Conservation (phyloP, 2,888 invertebrate species). For the Cabera pusaria region DNA sequence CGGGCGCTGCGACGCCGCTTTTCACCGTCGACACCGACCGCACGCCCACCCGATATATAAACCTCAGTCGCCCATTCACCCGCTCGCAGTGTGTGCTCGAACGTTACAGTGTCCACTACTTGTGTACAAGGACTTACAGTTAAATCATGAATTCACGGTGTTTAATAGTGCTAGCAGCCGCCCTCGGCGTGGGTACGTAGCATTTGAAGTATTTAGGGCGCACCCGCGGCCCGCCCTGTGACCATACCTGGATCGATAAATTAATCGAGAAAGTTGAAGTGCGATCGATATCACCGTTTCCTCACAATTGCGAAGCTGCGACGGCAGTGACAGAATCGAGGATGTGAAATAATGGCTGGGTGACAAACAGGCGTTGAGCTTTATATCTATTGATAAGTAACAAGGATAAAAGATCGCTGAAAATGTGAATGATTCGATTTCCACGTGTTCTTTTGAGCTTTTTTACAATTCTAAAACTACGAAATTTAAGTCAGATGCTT, state of each 20-base stretch:
- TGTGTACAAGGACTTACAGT: conserved; percentile 78
- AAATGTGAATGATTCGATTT: conserved; percentile 16
- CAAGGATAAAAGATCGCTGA: conserved; percentile 14
- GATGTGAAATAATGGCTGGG: conserved; percentile 41
- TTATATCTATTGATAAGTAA: conserved; percentile 1
- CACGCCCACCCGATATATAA: conserved; percentile 79
- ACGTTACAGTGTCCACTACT: conserved; percentile 79
- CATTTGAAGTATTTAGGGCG: conserved; percentile 74
- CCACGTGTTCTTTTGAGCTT: conserved; percentile 10
- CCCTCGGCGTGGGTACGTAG: conserved; percentile 88
- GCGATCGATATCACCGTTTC: conserved; percentile 54
- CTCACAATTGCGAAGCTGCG: conserved; percentile 44
- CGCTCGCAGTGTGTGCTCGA: conserved; percentile 82
- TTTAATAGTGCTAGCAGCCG: conserved; percentile 85
- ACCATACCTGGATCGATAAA: conserved; percentile 41
- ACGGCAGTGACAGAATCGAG: conserved; percentile 53
- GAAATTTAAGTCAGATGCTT: too few species aligned
- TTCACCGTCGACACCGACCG: conserved; percentile 67
- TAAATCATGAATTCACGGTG: conserved; percentile 81
- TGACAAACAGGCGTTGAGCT: conserved; percentile 24
- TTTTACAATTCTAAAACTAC: conserved; percentile 11
- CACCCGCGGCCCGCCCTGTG: conserved; percentile 48
- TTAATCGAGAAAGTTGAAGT: conserved; percentile 56
- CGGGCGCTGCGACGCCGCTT: conserved; percentile 61
- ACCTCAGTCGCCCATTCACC: conserved; percentile 79